Conservation (phyloP, 1,140 invertebrate species). For the Orius insidiosus region DNA sequence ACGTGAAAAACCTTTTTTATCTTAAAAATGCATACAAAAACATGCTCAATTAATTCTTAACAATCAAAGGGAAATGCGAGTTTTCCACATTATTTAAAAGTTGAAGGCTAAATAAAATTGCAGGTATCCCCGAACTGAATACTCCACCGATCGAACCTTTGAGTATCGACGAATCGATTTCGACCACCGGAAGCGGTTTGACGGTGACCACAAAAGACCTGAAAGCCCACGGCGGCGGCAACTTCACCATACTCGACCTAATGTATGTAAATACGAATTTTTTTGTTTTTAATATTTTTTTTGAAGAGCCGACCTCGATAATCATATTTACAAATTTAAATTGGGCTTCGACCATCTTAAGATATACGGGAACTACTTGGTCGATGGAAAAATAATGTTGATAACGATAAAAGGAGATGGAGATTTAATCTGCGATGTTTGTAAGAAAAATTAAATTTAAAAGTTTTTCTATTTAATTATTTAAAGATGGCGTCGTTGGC, state of each 20-base stretch:
- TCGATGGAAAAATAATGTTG: conserved; percentile 40
- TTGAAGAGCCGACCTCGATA: conserved; percentile 31
- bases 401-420: conserved; percentile 42
- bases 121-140: conserved; percentile 22
- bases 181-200: conserved; percentile 37
- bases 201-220: conserved; percentile 41
- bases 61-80: background rate
- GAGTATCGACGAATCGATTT: conserved; percentile 37
- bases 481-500: conserved; percentile 3
- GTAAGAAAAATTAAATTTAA: conserved; percentile 25
- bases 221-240: conserved; percentile 38
- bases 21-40: too few relatives aligned
- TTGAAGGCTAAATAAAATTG: background rate
- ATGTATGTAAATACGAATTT: conserved; percentile 27
- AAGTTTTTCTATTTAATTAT: background rate
- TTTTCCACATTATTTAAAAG: background rate
- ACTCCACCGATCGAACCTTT: conserved; percentile 25
- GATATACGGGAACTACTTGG: conserved; percentile 40
- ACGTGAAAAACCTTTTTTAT: too few relatives aligned
- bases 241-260: conserved; percentile 35
- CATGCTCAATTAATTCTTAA: background rate
- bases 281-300: background rate
- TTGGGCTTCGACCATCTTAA: conserved; percentile 32
- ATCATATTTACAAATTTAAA: conserved; percentile 37
- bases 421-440: conserved; percentile 43